phyloP scores from a whole-genome alignment of 2,888 invertebrate species.

The Hofmannophila pseudospretella region DNA sequence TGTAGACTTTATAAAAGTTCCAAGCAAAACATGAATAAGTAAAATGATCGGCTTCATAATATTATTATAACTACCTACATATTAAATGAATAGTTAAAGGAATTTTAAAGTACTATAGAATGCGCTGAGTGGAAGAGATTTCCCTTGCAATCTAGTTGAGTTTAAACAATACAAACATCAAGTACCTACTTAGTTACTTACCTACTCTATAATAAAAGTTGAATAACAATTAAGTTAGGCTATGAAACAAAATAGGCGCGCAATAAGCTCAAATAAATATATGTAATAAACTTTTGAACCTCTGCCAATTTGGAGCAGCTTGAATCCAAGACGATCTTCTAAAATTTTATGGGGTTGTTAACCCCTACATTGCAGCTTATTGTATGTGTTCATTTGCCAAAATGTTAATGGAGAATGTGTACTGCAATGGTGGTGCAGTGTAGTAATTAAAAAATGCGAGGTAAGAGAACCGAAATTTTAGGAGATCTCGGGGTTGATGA shows the following conservation, averaged over 20 bases:
- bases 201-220: too few species aligned
- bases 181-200: neutral
- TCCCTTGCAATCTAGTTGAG: too few species aligned
- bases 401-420: too few species aligned
- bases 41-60: too few species aligned
- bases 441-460: too few species aligned
- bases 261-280: constrained; percentile 13
- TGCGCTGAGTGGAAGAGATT: neutral
- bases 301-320: constrained; percentile 26
- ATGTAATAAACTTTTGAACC: constrained; percentile 27
- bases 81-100: too few species aligned
- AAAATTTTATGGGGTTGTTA: constrained; percentile 26
- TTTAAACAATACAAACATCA: neutral
- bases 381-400: constrained; percentile 15
- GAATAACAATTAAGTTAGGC: neutral
- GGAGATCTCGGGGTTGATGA: neutral
- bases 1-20: too few species aligned
- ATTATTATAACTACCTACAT: too few species aligned
- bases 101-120: too few species aligned
- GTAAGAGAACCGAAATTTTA: too few species aligned
- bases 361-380: constrained; percentile 15
- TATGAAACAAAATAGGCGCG: constrained; percentile 5
- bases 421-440: too few species aligned
- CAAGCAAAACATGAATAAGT: too few species aligned
- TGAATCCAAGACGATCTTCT: constrained; percentile 12